Base-by-base conservation (phyloP, 2,888 invertebrate species). In the Agriopis leucophaearia region DNA sequence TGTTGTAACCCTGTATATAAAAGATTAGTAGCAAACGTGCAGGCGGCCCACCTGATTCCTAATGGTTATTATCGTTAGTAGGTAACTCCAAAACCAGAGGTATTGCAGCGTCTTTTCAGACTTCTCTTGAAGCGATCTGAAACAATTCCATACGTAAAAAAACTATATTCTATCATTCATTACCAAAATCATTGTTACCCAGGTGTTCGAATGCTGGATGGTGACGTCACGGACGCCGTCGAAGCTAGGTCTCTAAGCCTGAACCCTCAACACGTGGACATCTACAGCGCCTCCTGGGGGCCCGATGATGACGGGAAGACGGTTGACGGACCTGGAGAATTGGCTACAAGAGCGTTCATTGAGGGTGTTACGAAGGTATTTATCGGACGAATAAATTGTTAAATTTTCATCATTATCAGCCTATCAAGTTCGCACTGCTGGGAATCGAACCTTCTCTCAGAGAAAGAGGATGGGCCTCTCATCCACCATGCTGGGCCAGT, bases 271-370 rank as follows among this genome's bases (percentile, higher is more conserved):
- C 99, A 99, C 88, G 99, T 99, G 74, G 99, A 99, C 90, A 99
- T 99, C 79, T 99, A 99, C 93, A 99, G 98, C 82, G 99, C 99
- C 8, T 98, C 98, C 10, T 99, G 99, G 99, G 99, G 99, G 1
- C 99, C 99, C 0, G 99, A 99, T 83, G 99, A 99, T 86, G 99
- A 99, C 84, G 99, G 99, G 0, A 98, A 98, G 87, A 99, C 99
- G 0, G 99, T 99, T 0, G 99, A 99, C 82, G 99, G 99, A 0
- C 99, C 99, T 0, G 99, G 99, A 0, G 97, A 98, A 83, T 94
- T 99, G 48, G 99, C 99, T 0, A 97, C 97, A 0, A 95, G 98
- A 78, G 99, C 99, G 5, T 99, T 99, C 85, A 96, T 98, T 75
- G 98, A 99, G 90, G 99, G 99, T 40, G 98, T 99, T 57, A 97